These are phyloP conservation scores for Parnassius glacialis DNA, from an alignment of 2,888 invertebrate genomes.

Conservation along the genomic window DNA sequence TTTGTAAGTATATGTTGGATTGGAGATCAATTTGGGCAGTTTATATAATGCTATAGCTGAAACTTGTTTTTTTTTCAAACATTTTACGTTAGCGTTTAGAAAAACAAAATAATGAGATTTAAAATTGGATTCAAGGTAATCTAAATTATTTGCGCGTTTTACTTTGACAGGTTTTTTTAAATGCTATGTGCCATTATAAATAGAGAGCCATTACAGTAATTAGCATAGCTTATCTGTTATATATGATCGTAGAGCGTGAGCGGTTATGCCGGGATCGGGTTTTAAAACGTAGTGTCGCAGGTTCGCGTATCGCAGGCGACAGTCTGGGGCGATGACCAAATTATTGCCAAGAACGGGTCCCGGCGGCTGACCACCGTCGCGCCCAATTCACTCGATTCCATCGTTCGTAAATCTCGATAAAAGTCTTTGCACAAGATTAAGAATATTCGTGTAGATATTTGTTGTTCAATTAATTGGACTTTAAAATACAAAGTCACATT, in stretches of 20 bases:
- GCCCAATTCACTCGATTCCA: slow-evolving; percentile 47
- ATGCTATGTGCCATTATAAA: slow-evolving; percentile 48
- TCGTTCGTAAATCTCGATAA: slow-evolving; percentile 59
- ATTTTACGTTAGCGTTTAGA: neutral
- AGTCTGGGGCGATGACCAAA: slow-evolving; percentile 69
- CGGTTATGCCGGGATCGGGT: slow-evolving; percentile 2
- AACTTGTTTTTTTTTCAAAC: too few species aligned
- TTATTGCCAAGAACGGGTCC: slow-evolving; percentile 71
- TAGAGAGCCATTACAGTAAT: slow-evolving; percentile 31
- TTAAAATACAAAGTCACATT: neutral
- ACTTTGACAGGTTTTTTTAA: slow-evolving; percentile 53
- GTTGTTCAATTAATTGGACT: slow-evolving; percentile 11
- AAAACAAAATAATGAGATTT: slow-evolving; percentile 55
- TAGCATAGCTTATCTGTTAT: slow-evolving; percentile 10
- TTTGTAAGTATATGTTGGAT: too few species aligned
- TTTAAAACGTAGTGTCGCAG: slow-evolving; percentile 29
- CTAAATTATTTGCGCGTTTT: slow-evolving; percentile 36
- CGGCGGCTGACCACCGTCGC: slow-evolving; percentile 43
- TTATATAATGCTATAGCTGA: too few species aligned
- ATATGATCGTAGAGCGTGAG: slow-evolving; percentile 5
- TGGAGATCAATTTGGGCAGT: too few species aligned
- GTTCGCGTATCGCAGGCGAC: slow-evolving; percentile 28
- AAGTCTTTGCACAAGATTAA: slow-evolving; percentile 54
- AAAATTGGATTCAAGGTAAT: slow-evolving; percentile 69
- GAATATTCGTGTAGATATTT: slow-evolving; percentile 36